Evolutionary conservation across 2,113 vertebrate genomes (phyloP).

Genomic region (Phrynocephalus versicolor): DNA sequence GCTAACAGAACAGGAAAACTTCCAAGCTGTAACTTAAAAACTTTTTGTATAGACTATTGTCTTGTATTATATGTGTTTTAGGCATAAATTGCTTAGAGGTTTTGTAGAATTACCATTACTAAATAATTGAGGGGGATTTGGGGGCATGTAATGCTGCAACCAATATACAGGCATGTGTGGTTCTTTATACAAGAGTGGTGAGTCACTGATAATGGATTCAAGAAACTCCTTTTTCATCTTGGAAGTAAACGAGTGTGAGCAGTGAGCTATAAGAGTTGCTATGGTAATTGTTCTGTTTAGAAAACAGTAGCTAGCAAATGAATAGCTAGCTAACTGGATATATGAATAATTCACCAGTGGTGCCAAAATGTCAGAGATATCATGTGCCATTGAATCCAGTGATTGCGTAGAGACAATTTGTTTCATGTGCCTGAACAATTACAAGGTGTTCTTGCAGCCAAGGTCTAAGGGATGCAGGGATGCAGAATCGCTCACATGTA

Average conservation of each 20-base stretch:
- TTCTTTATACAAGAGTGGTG: too few relatives aligned
- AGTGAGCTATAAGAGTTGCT: conserved; percentile 55
- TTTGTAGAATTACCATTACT: too few relatives aligned
- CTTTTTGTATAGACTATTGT: too few relatives aligned
- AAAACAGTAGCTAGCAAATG: conserved; percentile 49
- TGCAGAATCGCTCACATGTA: not conserved
- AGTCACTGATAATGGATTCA: not conserved
- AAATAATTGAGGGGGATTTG: too few relatives aligned
- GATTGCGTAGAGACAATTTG: not conserved
- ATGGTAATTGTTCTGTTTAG: conserved; percentile 57
- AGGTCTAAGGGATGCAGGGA: not conserved
- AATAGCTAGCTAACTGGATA: conserved; percentile 56
- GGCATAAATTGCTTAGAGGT: too few relatives aligned
- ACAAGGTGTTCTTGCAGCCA: not conserved
- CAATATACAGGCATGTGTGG: too few relatives aligned
- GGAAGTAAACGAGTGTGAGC: conserved; percentile 15
- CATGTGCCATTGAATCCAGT: not conserved
- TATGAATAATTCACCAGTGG: conserved; percentile 34
- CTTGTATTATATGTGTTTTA: too few relatives aligned
- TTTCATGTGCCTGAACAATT: not conserved
- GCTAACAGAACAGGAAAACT: too few relatives aligned
- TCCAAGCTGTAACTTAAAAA: too few relatives aligned
- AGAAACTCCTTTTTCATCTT: conserved; percentile 34
- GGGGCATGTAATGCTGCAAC: too few relatives aligned
- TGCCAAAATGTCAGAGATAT: conserved; percentile 26